These are phyloP conservation scores for Petromus typicus DNA, from an alignment of 2,113 vertebrate genomes.

Conservation along the genomic window DNA sequence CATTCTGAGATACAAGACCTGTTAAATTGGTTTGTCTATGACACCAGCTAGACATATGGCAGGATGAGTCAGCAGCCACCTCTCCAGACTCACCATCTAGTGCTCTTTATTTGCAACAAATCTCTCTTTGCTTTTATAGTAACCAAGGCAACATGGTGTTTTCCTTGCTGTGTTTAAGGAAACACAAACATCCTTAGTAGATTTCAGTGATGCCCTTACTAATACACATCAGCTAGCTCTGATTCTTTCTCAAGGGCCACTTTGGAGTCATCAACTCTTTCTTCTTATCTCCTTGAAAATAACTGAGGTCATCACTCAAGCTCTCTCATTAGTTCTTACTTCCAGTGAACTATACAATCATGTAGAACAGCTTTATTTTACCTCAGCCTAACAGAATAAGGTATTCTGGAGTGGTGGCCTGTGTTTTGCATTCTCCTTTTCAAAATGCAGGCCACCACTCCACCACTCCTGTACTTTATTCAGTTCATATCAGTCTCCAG, in stretches of 20 bases:
- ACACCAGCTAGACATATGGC: neutral
- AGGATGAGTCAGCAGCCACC: neutral
- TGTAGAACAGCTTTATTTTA: neutral
- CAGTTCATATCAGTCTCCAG: neutral
- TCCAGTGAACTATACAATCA: neutral
- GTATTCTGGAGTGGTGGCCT: too few species aligned
- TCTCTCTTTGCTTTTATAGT: neutral
- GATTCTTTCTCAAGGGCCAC: neutral
- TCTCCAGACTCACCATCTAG: neutral
- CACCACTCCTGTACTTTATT: neutral
- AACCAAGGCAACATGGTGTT: neutral
- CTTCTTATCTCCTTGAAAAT: neutral
- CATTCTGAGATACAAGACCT: neutral
- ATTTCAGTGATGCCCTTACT: neutral
- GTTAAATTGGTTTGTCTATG: neutral
- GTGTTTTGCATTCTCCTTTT: neutral
- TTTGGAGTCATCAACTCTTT: neutral
- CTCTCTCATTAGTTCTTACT: neutral
- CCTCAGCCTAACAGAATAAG: neutral
- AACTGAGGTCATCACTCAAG: neutral
- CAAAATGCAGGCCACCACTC: neutral
- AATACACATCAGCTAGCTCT: neutral
- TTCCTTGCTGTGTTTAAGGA: constrained; percentile 15
- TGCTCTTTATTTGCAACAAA: neutral
- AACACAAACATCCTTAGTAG: neutral